Conservation (phyloP, 1,140 invertebrate genomes). For the Neuroterus valhalla region DNA sequence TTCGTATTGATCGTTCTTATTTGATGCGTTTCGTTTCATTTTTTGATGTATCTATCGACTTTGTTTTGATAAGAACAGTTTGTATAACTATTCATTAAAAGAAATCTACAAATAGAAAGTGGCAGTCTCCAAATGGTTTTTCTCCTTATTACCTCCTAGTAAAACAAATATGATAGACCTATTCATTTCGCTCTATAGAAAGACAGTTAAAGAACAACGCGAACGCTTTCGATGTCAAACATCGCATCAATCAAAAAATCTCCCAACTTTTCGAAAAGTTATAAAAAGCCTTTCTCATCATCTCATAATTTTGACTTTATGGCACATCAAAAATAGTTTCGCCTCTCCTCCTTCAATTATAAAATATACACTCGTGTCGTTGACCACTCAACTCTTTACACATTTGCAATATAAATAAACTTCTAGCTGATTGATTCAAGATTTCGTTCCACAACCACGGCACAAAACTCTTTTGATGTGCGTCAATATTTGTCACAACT, state of each 20-base stretch:
- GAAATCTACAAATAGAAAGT: slow-evolving; percentile 15
- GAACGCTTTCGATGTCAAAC: slow-evolving; percentile 7
- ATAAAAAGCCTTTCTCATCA: neutral
- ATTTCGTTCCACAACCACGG: slow-evolving; percentile 16
- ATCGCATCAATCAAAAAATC: slow-evolving; percentile 4
- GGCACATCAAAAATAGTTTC: slow-evolving; percentile 31
- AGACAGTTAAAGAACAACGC: slow-evolving; percentile 1
- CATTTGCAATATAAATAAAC: slow-evolving; percentile 15
- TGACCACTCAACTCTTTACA: slow-evolving; percentile 9
- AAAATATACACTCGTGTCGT: slow-evolving; percentile 25
- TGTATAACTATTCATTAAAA: no score
- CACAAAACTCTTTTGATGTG: slow-evolving; percentile 30
- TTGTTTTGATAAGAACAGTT: neutral
- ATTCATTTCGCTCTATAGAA: neutral
- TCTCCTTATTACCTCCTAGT: slow-evolving; percentile 1
- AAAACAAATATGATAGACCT: neutral
- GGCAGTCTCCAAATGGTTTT: slow-evolving; percentile 22
- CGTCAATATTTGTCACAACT: slow-evolving; percentile 25
- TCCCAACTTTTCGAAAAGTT: neutral
- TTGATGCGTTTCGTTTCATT: slow-evolving; percentile 4
- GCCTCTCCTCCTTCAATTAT: neutral
- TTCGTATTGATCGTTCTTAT: neutral
- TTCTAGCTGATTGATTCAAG: slow-evolving; percentile 25
- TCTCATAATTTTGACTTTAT: slow-evolving; percentile 26
- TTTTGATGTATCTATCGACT: slow-evolving; percentile 16